These are phyloP conservation scores for Diadophis punctatus DNA, from an alignment of 2,113 vertebrate species.

Conservation along the genomic window DNA sequence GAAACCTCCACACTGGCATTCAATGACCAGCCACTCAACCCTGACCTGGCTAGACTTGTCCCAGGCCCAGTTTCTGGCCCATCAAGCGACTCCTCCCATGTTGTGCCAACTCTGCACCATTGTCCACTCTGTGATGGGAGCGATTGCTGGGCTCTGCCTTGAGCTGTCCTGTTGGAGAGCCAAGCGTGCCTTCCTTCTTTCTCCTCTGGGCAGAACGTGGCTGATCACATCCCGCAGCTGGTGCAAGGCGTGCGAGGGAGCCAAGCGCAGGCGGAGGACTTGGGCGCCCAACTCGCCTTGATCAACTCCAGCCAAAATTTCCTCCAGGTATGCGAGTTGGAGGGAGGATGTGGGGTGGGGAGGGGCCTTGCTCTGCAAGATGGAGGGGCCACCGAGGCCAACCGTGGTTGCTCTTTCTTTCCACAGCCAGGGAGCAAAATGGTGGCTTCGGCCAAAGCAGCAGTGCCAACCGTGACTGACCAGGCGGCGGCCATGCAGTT, in stretches of 20 bases:
- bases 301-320: constrained; percentile 98
- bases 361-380: neutral
- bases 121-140: neutral
- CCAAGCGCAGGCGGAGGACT: constrained; percentile 91
- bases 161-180: neutral
- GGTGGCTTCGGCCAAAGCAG: constrained; percentile 93
- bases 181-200: neutral
- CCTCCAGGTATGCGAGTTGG: constrained; percentile 78
- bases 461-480: constrained; percentile 91
- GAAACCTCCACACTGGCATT: neutral
- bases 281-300: constrained; percentile 89
- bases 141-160: neutral
- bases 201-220: constrained; percentile 76
- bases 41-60: neutral
- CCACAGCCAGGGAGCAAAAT: constrained; percentile 93
- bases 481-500: constrained; percentile 97
- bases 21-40: neutral
- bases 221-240: constrained; percentile 92
- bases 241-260: constrained; percentile 95
- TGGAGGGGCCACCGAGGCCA: neutral
- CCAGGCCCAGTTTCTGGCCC: neutral
- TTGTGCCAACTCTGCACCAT: neutral
- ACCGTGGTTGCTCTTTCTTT: neutral
- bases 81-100: neutral
- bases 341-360: neutral